Evolutionary conservation across 2,888 invertebrate species (phyloP), one percentile per base, ranked within the genome.

Genomic region (Amphipoea oculea): DNA sequence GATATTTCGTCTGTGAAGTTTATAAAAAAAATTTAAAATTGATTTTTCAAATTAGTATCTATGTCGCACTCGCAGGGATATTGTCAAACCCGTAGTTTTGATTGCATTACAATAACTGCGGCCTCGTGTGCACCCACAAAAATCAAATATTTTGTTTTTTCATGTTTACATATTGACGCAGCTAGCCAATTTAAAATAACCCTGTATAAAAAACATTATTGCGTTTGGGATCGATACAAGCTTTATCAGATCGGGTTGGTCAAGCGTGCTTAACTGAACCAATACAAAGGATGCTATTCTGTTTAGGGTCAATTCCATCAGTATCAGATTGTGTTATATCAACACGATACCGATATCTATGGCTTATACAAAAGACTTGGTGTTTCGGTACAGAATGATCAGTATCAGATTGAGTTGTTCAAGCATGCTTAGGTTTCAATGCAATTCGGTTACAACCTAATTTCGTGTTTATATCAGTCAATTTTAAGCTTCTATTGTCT

Each of bases 401-500:
- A 4, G 36, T 73, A 73, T 71, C 69, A 48, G 23, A 48, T 71
- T 69, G 36, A 14, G 23, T 70, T 7, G 0, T 63, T 76, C 62
- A 74, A 57, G 57, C 76, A 36, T 65, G 74, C 54, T 81, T 66
- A 57, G 17, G 7, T 60, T 42, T 40, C 29, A 29, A 69, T 48
- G 42, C 12, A n/a, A 2, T 6, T 20, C 7, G 4, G 36, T 67
- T 23, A 17, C 36, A 51, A 6, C 48, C 68, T 48, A 69, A 79
- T 79, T 69, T 75, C 54, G 48, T 74, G 42, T 60, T 40, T 3
- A 40, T 20, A 36, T 54, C 12, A 23, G n/a, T 23, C 5, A 40
- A 45, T 71, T 76, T 9, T 29, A 42, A 23, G 66, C 48, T 75
- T n/a, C 51, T n/a, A 74, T 71, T 83, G 62, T 83, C 48, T 70